Percentiles rank a stretch among this genome's conserved stretches.
Conservation (phyloP, 2,888 invertebrate genomes). For the Meteorus cinctellus region DNA sequence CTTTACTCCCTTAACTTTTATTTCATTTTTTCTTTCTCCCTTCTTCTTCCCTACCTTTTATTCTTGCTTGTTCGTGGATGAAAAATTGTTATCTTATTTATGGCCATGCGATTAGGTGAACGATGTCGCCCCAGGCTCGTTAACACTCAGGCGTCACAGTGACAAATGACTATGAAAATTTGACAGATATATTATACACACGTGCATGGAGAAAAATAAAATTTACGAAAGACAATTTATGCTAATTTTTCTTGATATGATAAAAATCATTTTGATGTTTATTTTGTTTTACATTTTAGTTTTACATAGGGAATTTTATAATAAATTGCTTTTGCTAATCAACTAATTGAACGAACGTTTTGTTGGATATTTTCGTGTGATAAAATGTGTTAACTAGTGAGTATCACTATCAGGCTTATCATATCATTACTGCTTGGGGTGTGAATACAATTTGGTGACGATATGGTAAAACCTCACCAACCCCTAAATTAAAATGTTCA, state of each 20-base stretch:
- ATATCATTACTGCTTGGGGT: background rate
- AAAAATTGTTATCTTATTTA: constrained; percentile 72
- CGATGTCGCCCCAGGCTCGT: constrained; percentile 48
- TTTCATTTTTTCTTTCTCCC: constrained; percentile 42
- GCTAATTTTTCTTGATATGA: background rate
- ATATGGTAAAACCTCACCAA: background rate
- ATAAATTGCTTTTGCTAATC: constrained; percentile 37
- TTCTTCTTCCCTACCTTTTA: constrained; percentile 31
- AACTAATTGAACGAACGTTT: constrained; percentile 42
- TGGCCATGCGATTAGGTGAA: constrained; percentile 63
- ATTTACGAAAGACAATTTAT: background rate
- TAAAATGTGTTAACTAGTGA: background rate
- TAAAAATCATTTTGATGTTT: background rate
- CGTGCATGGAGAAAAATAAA: background rate
- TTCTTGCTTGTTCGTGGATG: constrained; percentile 55
- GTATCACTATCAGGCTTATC: background rate
- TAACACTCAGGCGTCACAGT: constrained; percentile 60
- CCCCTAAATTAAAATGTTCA: background rate
- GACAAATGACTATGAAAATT: constrained; percentile 56
- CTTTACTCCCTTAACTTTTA: constrained; percentile 44
- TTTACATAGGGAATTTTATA: background rate
- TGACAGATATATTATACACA: background rate
- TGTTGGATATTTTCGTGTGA: background rate
- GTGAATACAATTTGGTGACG: too few species aligned
- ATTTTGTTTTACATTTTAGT: background rate